Evolutionary conservation across 1,140 invertebrate species (phyloP).

Genomic region (Odontomachus brunneus): DNA sequence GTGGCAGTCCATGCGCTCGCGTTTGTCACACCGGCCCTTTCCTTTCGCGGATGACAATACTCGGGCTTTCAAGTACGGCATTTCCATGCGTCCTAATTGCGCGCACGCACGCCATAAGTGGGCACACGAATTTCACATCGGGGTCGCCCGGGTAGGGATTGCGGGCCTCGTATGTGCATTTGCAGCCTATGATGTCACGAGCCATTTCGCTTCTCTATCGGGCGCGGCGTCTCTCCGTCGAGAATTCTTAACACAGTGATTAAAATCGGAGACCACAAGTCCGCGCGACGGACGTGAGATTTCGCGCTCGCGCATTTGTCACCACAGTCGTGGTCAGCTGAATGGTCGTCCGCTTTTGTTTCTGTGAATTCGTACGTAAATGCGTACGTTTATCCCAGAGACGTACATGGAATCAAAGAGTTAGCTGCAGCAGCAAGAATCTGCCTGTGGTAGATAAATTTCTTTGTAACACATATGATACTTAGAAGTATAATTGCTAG

Average conservation of each 20-base stretch:
- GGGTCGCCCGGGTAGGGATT: constrained; percentile 13
- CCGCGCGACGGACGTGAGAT: neutral
- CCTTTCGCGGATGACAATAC: constrained; percentile 7
- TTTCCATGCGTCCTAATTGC: constrained; percentile 14
- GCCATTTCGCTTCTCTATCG: constrained; percentile 67
- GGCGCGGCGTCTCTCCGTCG: neutral
- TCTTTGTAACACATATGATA: too few relatives aligned
- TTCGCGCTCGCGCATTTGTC: neutral
- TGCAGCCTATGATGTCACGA: constrained; percentile 77
- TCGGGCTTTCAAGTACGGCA: constrained; percentile 26
- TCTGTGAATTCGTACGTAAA: too few relatives aligned
- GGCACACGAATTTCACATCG: constrained; percentile 59
- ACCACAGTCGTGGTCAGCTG: too few relatives aligned
- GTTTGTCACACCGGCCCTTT: constrained; percentile 5
- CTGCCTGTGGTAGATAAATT: too few relatives aligned
- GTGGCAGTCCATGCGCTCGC: neutral
- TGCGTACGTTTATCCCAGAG: too few relatives aligned
- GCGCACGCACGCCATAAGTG: constrained; percentile 53
- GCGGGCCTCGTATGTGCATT: constrained; percentile 63
- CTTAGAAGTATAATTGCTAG: too few relatives aligned
- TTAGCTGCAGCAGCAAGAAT: too few relatives aligned
- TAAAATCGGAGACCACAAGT: constrained; percentile 59
- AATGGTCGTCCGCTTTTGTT: too few relatives aligned
- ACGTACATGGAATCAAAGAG: too few relatives aligned
- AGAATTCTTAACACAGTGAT: constrained; percentile 59